Conservation (phyloP, 2,888 invertebrate species). For the Plagodis pulveraria region DNA sequence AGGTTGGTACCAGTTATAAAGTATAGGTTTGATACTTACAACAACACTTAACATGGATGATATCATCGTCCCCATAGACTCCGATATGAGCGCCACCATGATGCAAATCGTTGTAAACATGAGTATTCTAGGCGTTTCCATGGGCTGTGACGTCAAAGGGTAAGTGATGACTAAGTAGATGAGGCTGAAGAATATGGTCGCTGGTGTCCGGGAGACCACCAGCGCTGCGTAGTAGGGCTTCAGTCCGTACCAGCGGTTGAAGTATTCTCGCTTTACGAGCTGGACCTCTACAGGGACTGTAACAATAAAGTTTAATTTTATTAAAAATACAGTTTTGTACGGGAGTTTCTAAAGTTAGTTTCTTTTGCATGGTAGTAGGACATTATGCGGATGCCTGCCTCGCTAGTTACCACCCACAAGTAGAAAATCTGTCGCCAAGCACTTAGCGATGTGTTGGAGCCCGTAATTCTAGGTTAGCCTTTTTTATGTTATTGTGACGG, state of each 20-base stretch:
- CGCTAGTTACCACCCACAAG: no score
- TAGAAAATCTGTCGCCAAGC: no score
- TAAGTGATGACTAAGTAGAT: slow-evolving; percentile 90
- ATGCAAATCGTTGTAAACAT: slow-evolving; percentile 90
- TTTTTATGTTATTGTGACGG: no score
- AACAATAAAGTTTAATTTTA: no score
- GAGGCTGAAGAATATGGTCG: slow-evolving; percentile 88
- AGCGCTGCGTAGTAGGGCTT: slow-evolving; percentile 92
- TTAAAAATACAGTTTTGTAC: no score
- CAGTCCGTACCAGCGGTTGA: slow-evolving; percentile 93
- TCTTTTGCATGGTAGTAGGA: no score
- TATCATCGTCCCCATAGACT: slow-evolving; percentile 91
- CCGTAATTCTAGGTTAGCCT: no score
- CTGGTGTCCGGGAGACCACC: slow-evolving; percentile 89
- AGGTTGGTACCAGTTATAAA: not conserved
- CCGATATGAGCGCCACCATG: slow-evolving; percentile 90
- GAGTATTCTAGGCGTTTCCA: slow-evolving; percentile 87
- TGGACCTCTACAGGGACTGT: slow-evolving; percentile 92
- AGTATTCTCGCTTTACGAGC: slow-evolving; percentile 91
- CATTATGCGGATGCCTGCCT: no score
- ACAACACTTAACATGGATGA: slow-evolving; percentile 90
- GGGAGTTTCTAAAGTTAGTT: no score
- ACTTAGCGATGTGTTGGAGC: no score
- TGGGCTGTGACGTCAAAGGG: slow-evolving; percentile 90
- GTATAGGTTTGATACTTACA: slow-evolving; percentile 80